Conservation (phyloP, 2,888 invertebrate genomes). For the Epinotia brunnichana region DNA sequence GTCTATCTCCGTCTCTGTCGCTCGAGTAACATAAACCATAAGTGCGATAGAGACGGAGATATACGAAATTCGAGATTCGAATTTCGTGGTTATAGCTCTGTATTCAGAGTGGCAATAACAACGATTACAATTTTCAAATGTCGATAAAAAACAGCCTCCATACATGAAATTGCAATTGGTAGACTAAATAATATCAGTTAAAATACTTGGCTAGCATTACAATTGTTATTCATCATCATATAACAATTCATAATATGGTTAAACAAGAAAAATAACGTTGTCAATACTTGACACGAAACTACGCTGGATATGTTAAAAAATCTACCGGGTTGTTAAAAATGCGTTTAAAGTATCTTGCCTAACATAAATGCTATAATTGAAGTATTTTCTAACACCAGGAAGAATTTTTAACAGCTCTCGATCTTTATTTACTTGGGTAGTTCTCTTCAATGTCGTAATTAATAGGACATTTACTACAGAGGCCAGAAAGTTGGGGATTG, state of each 20-base stretch:
- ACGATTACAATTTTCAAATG: not conserved
- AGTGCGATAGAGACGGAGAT: too few relatives aligned
- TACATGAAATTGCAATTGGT: not conserved
- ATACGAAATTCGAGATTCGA: too few relatives aligned
- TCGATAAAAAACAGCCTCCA: not conserved
- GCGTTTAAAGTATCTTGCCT: not conserved
- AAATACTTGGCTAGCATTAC: not conserved
- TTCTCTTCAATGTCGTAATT: too few relatives aligned
- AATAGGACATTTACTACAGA: too few relatives aligned
- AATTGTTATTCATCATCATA: not conserved
- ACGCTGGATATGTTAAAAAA: not conserved
- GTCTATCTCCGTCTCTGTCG: too few relatives aligned
- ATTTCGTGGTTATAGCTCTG: too few relatives aligned
- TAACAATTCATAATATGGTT: conserved; percentile 13
- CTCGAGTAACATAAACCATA: too few relatives aligned
- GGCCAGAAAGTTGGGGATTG: too few relatives aligned
- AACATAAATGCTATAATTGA: not conserved
- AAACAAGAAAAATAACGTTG: conserved; percentile 15
- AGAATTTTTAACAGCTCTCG: not conserved
- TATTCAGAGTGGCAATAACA: too few relatives aligned
- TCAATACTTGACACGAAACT: conserved; percentile 26
- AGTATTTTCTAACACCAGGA: not conserved
- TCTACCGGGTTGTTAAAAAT: not conserved
- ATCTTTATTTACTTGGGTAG: too few relatives aligned
- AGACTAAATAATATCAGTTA: not conserved